phyloP scores from a whole-genome alignment of 2,888 invertebrate species.

The Aphelenchoides bicaudatus region DNA sequence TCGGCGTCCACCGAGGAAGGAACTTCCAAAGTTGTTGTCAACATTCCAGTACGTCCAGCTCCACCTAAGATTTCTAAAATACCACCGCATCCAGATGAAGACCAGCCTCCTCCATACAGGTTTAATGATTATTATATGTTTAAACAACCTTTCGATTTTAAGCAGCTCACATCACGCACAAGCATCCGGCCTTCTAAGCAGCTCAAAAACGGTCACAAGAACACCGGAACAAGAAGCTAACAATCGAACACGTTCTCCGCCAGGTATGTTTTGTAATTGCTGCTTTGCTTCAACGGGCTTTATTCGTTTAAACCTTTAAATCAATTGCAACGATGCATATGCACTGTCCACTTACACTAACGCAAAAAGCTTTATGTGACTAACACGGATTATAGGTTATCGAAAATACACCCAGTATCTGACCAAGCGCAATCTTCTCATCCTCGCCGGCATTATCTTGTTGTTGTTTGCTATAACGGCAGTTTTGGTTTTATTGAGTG shows the following conservation, averaged over 20 bases:
- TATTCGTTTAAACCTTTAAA: not conserved
- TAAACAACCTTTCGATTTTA: not conserved
- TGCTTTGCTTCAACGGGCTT: too few relatives aligned
- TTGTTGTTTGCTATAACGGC: conserved; percentile 20
- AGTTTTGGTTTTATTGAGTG: conserved; percentile 9
- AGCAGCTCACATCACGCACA: conserved; percentile 13
- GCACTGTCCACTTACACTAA: not conserved
- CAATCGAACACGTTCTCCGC: not conserved
- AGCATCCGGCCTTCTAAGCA: not conserved
- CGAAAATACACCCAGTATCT: conserved; percentile 25
- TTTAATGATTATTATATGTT: not conserved
- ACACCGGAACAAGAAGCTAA: not conserved
- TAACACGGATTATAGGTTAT: conserved; percentile 16
- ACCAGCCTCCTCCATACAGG: conserved; percentile 11
- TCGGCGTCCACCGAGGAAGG: conserved; percentile 7
- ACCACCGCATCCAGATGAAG: conserved; percentile 12
- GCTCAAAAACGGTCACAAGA: not conserved
- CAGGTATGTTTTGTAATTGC: too few relatives aligned
- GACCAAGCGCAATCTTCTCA: conserved; percentile 26
- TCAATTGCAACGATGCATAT: not conserved
- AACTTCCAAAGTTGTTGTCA: conserved; percentile 4
- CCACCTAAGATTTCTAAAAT: conserved; percentile 9
- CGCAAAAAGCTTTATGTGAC: not conserved
- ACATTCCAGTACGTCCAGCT: not conserved
- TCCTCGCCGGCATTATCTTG: conserved; percentile 5